Base-by-base conservation (phyloP, 1,140 invertebrate species). In the Drosophila leontia region DNA sequence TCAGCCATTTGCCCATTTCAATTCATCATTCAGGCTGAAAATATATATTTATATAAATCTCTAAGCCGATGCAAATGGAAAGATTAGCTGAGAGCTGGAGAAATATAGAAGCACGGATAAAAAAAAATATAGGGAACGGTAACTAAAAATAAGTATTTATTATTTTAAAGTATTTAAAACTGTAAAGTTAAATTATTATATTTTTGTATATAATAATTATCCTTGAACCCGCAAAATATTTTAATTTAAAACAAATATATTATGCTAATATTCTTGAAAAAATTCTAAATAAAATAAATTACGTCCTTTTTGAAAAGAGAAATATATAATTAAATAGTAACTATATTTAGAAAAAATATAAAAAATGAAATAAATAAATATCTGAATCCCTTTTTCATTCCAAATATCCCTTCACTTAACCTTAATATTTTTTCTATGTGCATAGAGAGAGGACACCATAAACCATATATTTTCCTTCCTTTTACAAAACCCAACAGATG, bases 401-500 rank as follows among this genome's bases (percentile, higher is more conserved):
- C 1, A 55, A 55, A 55, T 35, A 37, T 15, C 12, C 3, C 2
- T 1, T 9, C 12, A 35, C 7, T 2, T 0, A 2, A 29, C 26
- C 3, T 37, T 37, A 9, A 5, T 1, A 29, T 64, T 60, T 35
- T 44, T 13, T 61, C 13, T 7, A 15, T 62, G 39, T 62, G 62
- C 12, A n/a, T 35, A 55, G 19, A 55, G 13, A 23, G 19, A 37
- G 26, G 26, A 29, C 26, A 60, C 48, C 37, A 19, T 55, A 19
- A 19, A 17, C 34, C 57, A 48, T 48, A 48, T 45, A 75, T 65
- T 78, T 81, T 81, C 39, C 68, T 63, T 23, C 53, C 13, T 56
- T 26, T 56, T 41, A 48, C 47, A 53, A 75, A 82, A 80, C 62
- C 80, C 65, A 88, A 80, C 84, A 88, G 84, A 90, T 88, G 83